Evolutionary conservation across 2,888 invertebrate genomes (phyloP).

Genomic region (Cheilosia vernalis): DNA sequence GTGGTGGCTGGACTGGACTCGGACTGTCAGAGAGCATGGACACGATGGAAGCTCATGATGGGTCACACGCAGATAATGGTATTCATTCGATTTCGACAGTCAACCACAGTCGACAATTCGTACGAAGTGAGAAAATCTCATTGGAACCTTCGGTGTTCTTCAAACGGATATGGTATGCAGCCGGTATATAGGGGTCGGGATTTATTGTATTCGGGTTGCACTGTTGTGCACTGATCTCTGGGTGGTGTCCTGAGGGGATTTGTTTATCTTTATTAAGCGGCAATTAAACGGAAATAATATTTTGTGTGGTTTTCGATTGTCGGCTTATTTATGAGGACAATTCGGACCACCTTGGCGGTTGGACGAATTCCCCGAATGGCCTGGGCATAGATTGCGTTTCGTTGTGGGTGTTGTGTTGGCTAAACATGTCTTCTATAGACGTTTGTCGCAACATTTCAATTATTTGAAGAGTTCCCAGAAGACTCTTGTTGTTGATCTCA

Average conservation of each 20-base stretch:
- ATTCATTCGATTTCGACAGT: slow-evolving; percentile 45
- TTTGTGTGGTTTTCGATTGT: slow-evolving; percentile 70
- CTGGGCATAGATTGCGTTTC: slow-evolving; percentile 30
- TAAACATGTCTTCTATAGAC: slow-evolving; percentile 37
- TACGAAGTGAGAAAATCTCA: slow-evolving; percentile 24
- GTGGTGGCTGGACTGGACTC: background rate
- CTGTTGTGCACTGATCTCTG: slow-evolving; percentile 2
- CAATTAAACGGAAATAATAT: slow-evolving; percentile 76
- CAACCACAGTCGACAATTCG: slow-evolving; percentile 43
- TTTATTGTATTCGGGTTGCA: slow-evolving; percentile 53
- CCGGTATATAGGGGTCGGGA: slow-evolving; percentile 56
- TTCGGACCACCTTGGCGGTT: slow-evolving; percentile 65
- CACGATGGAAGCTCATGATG: slow-evolving; percentile 49
- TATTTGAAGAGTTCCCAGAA: slow-evolving; percentile 50
- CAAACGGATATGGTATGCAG: slow-evolving; percentile 54
- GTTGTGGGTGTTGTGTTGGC: slow-evolving; percentile 65
- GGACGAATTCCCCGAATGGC: slow-evolving; percentile 35
- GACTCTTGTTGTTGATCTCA: background rate
- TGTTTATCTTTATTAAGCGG: slow-evolving; percentile 75
- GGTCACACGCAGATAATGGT: slow-evolving; percentile 56
- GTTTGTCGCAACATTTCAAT: slow-evolving; percentile 69
- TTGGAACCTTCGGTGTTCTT: slow-evolving; percentile 58
- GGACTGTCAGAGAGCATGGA: slow-evolving; percentile 20
- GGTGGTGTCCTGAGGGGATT: slow-evolving; percentile 70
- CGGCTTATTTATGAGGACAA: slow-evolving; percentile 52